Percentiles rank a stretch among this genome's conserved stretches.
Evolutionary conservation across 2,113 vertebrate genomes (phyloP).

Genomic region (Hymenochirus boettgeri): DNA sequence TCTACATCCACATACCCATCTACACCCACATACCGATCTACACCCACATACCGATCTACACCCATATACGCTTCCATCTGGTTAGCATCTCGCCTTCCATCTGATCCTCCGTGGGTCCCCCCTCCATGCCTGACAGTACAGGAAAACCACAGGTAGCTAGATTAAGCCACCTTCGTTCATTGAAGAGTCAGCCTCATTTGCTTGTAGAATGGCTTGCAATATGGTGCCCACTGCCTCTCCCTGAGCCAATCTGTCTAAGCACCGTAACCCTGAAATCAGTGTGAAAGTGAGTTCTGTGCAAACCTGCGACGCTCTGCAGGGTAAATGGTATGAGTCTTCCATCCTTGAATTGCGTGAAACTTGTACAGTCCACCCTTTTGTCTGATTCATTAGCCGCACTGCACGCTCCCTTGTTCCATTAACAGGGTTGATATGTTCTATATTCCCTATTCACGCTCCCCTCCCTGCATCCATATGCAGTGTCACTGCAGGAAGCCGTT

Average conservation of each 20-base stretch:
- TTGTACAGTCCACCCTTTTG: slow-evolving; percentile 50
- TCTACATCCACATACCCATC: too few species aligned
- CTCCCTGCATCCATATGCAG: slow-evolving; percentile 69
- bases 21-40: too few species aligned
- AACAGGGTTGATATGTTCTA: slow-evolving; percentile 1
- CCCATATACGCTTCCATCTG: neutral
- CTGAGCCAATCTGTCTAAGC: slow-evolving; percentile 11
- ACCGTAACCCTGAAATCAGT: slow-evolving; percentile 58
- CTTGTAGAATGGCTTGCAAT: slow-evolving; percentile 68
- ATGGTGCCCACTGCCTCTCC: neutral
- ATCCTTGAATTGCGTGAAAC: too few species aligned
- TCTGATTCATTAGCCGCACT: slow-evolving; percentile 11
- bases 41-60: too few species aligned
- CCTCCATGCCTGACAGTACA: slow-evolving; percentile 27
- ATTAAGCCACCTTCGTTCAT: slow-evolving; percentile 69
- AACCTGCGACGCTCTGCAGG: slow-evolving; percentile 53
- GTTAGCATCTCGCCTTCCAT: neutral
- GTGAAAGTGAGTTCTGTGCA: slow-evolving; percentile 52
- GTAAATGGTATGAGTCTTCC: slow-evolving; percentile 44
- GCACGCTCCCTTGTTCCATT: neutral
- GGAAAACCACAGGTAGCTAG: slow-evolving; percentile 76
- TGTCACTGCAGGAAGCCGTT: slow-evolving; percentile 86
- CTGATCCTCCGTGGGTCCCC: neutral
- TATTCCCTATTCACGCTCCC: slow-evolving; percentile 36
- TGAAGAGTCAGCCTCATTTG: slow-evolving; percentile 69